These are phyloP conservation scores for Tolypeutes matacus DNA, from an alignment of 2,797 vertebrate species.

Conservation along the genomic window DNA sequence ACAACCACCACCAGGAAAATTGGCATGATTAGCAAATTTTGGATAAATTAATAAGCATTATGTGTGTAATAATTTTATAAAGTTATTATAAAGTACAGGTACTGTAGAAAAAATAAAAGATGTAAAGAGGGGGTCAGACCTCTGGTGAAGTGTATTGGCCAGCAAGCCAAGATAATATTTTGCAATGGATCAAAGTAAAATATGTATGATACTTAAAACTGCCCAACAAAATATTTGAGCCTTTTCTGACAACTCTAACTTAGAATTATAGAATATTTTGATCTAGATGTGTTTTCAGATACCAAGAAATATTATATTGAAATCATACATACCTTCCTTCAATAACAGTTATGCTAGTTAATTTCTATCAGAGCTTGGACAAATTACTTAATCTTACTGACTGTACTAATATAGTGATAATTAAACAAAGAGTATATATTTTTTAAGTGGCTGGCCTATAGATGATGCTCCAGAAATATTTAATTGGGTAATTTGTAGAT, in stretches of 20 bases:
- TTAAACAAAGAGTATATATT: neutral
- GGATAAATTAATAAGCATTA: neutral
- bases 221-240: neutral
- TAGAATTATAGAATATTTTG: constrained; percentile 1
- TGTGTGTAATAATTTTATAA: neutral
- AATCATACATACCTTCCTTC: neutral
- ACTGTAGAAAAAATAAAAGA: neutral
- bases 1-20: constrained; percentile 65
- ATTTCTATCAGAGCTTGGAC: constrained; percentile 20
- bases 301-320: neutral
- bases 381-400: constrained; percentile 22
- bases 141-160: neutral
- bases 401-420: neutral
- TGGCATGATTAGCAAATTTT: constrained; percentile 8
- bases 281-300: neutral
- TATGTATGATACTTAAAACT: neutral
- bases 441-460: neutral
- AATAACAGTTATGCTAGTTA: neutral
- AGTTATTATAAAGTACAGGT: constrained; percentile 18
- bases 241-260: neutral
- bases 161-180: constrained; percentile 45
- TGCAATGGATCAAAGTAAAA: neutral
- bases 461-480: neutral
- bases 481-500: neutral
- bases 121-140: neutral